Evolutionary conservation across 2,888 invertebrate species (phyloP).

Genomic region (Andrena fulva): DNA sequence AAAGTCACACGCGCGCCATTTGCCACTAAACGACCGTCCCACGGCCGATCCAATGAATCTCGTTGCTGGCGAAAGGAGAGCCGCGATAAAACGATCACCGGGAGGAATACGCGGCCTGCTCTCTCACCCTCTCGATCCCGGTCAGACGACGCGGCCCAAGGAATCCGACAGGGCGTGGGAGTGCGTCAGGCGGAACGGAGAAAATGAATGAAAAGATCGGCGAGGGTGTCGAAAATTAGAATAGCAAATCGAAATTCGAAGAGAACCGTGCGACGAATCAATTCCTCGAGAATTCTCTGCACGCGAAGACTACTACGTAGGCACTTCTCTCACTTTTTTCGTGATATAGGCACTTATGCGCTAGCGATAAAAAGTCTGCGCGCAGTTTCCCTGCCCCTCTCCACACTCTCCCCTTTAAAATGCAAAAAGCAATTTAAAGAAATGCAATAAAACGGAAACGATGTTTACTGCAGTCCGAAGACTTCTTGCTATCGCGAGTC

Average conservation of each 20-base stretch:
- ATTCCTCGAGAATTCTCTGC: no score
- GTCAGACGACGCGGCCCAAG: not conserved
- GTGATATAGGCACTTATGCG: no score
- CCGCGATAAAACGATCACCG: slow-evolving; percentile 3
- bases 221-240: not conserved
- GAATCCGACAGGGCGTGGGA: not conserved
- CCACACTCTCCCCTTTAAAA: no score
- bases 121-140: not conserved
- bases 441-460: no score
- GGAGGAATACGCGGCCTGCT: not conserved
- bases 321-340: no score
- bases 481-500: no score
- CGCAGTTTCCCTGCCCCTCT: no score
- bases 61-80: not conserved
- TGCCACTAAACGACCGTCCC: not conserved
- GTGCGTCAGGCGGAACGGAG: not conserved
- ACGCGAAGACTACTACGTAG: no score
- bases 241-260: not conserved
- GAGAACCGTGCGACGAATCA: no score
- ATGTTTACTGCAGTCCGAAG: no score
- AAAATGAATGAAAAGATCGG: not conserved
- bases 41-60: slow-evolving; percentile 2
- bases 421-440: no score
- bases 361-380: no score
- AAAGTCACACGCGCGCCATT: slow-evolving; percentile 21